Evolutionary conservation across 2,888 invertebrate species (phyloP).

Genomic region (Leptopilina drosophilae): DNA sequence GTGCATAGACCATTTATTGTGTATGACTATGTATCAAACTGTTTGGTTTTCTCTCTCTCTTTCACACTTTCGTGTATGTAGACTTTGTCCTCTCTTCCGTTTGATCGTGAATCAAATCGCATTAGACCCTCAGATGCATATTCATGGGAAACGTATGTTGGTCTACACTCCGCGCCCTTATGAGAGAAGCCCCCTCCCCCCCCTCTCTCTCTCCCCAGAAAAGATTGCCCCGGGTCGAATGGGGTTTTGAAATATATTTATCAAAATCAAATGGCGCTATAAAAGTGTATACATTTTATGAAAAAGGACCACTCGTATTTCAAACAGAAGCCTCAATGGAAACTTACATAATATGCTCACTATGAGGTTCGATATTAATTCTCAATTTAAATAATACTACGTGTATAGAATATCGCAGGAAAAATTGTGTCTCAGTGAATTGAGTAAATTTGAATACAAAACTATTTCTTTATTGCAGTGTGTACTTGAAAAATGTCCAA

Average conservation of each 20-base stretch:
- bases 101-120: constrained; percentile 74
- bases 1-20: neutral
- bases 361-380: constrained; percentile 45
- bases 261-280: constrained; percentile 37
- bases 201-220: no score
- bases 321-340: constrained; percentile 42
- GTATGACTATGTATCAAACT: constrained; percentile 63
- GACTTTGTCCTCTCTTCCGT: constrained; percentile 54
- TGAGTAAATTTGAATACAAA: constrained; percentile 35
- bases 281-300: constrained; percentile 41
- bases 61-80: constrained; percentile 30
- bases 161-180: constrained; percentile 66
- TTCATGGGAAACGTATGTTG: constrained; percentile 74
- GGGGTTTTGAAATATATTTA: constrained; percentile 37
- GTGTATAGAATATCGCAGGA: neutral
- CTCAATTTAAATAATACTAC: constrained; percentile 30
- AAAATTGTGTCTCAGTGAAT: constrained; percentile 17
- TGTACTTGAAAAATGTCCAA: constrained; percentile 15
- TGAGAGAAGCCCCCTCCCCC: neutral
- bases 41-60: constrained; percentile 59
- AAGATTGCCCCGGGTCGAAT: constrained; percentile 34
- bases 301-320: constrained; percentile 46
- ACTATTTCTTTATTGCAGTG: constrained; percentile 21
- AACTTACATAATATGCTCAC: constrained; percentile 48
- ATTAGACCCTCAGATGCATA: constrained; percentile 74